Evolutionary conservation across 2,888 invertebrate species (phyloP).

Genomic region (Calameuta idolon): DNA sequence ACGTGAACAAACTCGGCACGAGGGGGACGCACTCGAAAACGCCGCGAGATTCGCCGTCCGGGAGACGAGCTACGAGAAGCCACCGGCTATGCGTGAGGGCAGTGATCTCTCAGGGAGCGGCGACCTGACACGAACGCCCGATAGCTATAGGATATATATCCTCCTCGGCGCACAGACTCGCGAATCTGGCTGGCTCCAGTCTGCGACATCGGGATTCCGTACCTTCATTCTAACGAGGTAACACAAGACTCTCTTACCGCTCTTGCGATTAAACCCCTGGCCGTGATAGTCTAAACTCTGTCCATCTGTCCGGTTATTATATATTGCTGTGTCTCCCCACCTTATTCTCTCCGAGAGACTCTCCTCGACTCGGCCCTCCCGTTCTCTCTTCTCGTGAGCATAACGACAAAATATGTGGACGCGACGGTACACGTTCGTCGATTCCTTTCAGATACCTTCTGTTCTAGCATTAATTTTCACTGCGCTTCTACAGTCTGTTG

Average conservation of each 20-base stretch:
- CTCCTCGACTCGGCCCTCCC: slow-evolving; percentile 17
- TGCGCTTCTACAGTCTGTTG: not conserved
- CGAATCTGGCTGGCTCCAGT: slow-evolving; percentile 20
- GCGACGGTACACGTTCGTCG: not conserved
- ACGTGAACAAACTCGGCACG: not conserved
- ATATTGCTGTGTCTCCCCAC: not conserved
- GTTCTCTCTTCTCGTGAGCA: not conserved
- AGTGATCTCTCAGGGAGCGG: slow-evolving; percentile 66
- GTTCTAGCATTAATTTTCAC: not conserved
- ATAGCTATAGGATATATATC: slow-evolving; percentile 45
- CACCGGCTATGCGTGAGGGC: slow-evolving; percentile 63
- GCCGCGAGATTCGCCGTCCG: slow-evolving; percentile 1
- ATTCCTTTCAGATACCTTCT: not conserved
- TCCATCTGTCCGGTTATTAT: not conserved
- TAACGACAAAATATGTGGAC: not conserved
- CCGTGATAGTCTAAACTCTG: not conserved
- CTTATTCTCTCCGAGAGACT: slow-evolving; percentile 6
- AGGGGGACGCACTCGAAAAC: not conserved
- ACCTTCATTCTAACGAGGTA: slow-evolving; percentile 17
- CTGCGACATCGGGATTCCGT: slow-evolving; percentile 20
- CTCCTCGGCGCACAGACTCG: slow-evolving; percentile 27
- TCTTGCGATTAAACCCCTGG: not conserved
- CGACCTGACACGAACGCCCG: slow-evolving; percentile 63
- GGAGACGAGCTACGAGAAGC: slow-evolving; percentile 17
- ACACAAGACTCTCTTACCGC: slow-evolving; percentile 2